These are phyloP conservation scores for Hemibagrus wyckioides DNA, from an alignment of 2,113 vertebrate species.

Conservation along the genomic window DNA sequence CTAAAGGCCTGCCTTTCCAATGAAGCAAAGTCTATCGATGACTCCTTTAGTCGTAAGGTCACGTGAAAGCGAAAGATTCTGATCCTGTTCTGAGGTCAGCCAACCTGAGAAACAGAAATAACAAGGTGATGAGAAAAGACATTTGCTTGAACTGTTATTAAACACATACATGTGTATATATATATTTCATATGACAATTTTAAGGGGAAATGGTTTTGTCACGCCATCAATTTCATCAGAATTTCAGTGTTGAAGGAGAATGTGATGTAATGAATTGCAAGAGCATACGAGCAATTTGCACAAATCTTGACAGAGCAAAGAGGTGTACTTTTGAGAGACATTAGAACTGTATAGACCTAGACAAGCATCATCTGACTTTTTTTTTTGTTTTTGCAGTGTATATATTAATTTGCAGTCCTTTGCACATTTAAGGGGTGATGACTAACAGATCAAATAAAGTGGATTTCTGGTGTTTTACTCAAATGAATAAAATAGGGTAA, in stretches of 20 bases:
- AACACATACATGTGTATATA: too few species aligned
- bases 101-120: constrained; percentile 67
- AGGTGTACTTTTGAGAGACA: constrained; percentile 72
- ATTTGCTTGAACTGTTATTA: constrained; percentile 34
- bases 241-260: constrained; percentile 1
- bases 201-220: neutral
- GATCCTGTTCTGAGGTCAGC: constrained; percentile 66
- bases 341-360: constrained; percentile 75
- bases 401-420: constrained; percentile 85
- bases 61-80: neutral
- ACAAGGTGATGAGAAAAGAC: neutral
- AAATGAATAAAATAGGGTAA: constrained; percentile 63
- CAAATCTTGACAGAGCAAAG: constrained; percentile 78
- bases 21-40: constrained; percentile 10
- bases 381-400: constrained; percentile 70
- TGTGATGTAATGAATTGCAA: constrained; percentile 11
- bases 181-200: neutral
- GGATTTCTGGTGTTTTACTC: constrained; percentile 68
- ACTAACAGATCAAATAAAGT: constrained; percentile 68
- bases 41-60: constrained; percentile 35
- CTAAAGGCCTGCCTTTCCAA: neutral
- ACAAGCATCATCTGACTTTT: constrained; percentile 56
- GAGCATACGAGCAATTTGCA: constrained; percentile 25
- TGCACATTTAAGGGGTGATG: constrained; percentile 79
- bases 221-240: neutral